These are phyloP conservation scores for Rhabdomys pumilio DNA, from an alignment of 2,797 vertebrate species.

Conservation along the genomic window DNA sequence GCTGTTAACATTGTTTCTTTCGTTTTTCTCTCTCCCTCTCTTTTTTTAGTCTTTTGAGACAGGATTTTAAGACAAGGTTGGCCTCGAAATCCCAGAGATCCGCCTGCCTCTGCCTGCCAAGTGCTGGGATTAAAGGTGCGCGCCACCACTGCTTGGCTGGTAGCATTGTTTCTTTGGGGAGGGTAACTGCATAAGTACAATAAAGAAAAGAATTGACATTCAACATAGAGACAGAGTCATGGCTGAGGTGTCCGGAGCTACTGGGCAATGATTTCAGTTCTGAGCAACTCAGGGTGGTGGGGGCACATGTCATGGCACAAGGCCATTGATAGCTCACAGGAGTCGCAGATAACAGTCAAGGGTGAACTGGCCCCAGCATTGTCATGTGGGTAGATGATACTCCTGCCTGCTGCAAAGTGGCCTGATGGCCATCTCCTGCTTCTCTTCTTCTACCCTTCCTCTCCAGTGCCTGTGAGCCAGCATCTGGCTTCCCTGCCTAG, in stretches of 20 bases:
- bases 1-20: not conserved
- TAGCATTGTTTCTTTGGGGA: not conserved
- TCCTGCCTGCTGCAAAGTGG: too few species aligned
- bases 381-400: not conserved
- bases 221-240: not conserved
- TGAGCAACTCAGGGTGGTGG: not conserved
- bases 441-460: not conserved
- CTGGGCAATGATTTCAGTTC: not conserved
- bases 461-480: not conserved
- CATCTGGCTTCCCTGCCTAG: not conserved
- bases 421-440: not conserved
- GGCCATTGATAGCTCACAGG: accelerated
- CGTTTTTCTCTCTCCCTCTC: too few species aligned
- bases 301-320: not conserved
- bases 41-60: not conserved
- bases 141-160: not conserved
- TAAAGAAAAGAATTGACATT: not conserved
- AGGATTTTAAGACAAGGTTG: not conserved
- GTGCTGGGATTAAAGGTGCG: not conserved
- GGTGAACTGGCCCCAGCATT: too few species aligned
- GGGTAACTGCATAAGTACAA: too few species aligned
- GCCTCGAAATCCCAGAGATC: not conserved
- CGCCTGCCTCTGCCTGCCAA: not conserved
- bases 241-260: not conserved
- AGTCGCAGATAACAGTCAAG: not conserved